phyloP scores from a whole-genome alignment of 2,888 invertebrate genomes.

The Entomobrya proxima region DNA sequence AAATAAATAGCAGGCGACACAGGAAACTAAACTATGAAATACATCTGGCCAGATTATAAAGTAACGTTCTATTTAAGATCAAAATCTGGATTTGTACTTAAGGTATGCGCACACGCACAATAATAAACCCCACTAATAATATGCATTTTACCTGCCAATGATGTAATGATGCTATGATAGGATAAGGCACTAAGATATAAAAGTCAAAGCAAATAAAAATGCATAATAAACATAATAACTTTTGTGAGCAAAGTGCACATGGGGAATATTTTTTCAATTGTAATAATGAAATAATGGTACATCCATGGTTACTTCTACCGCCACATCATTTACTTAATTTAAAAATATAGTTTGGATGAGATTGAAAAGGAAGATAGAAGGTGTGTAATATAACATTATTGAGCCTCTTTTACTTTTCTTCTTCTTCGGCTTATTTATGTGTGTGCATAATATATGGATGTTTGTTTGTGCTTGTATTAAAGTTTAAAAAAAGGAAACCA shows the following conservation, averaged over 20 bases:
- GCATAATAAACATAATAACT: constrained; percentile 53
- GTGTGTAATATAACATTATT: not conserved
- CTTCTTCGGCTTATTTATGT: constrained; percentile 26
- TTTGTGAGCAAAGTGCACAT: constrained; percentile 62
- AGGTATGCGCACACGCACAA: too few relatives aligned
- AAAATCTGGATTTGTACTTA: too few relatives aligned
- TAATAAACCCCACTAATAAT: too few relatives aligned
- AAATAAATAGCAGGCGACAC: too few relatives aligned
- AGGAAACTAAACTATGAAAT: too few relatives aligned
- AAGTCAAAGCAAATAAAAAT: not conserved
- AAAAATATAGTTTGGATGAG: not conserved
- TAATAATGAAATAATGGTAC: constrained; percentile 61
- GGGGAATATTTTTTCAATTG: constrained; percentile 62
- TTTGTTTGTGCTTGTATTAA: constrained; percentile 26
- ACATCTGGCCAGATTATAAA: too few relatives aligned
- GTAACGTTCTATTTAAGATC: too few relatives aligned
- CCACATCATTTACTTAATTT: not conserved
- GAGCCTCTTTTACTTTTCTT: not conserved
- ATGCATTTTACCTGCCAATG: too few relatives aligned
- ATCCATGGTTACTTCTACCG: constrained; percentile 25
- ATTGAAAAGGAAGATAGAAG: not conserved
- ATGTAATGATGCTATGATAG: too few relatives aligned
- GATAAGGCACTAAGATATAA: too few relatives aligned
- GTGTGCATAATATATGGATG: constrained; percentile 26
- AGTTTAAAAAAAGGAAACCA: not conserved